Base-by-base conservation (phyloP, 2,113 vertebrate genomes). In the Gobius niger region DNA sequence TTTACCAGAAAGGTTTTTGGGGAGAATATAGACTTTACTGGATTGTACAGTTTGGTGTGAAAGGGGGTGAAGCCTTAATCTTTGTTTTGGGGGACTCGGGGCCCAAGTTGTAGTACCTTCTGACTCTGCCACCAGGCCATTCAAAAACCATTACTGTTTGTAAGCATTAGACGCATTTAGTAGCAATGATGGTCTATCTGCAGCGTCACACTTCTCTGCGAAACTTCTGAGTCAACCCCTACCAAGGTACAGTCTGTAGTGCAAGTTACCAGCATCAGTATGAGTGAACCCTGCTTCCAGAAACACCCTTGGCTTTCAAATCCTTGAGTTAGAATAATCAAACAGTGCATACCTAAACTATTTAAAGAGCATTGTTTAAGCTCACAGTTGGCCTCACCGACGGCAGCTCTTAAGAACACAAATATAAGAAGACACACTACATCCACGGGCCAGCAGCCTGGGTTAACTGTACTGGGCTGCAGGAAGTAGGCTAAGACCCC, bases 401-500 rank as follows among this genome's bases (percentile, higher is more conserved):
- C 46, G 68, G 11, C 72, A 64, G 53, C 73, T 78, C 69, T 19
- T 59, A 63, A 70, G 73, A 76, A 85, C 34, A 34, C 44, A 73
- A 82, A 82, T 44, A 64, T 49, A 72, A 78, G 79, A 34, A 68
- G 42, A 57, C 65, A 67, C 42, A 49, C 67, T 54, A n/a, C 57
- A 61, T 49, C 49, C 54, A 64, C 4, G 49, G 66, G 51, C 73
- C 69, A 52, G 56, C 7, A 65, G 50, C 73, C 44, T 18, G 72
- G 67, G 70, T 81, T 83, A 84, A 76, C 67, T 72, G 74, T 81
- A 74, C 82, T n/a, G 47, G 75, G 75, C 41, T 68, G 73, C 85
- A 88, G 85, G 85, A 88, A 83, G 85, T 78, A 67, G 42, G 57
- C 62, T 75, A 84, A 90, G 75, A 60, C 47, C 59, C 53, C 19